Evolutionary conservation across 2,113 vertebrate genomes (phyloP).

Genomic region (Tychaedon coryphoeus): DNA sequence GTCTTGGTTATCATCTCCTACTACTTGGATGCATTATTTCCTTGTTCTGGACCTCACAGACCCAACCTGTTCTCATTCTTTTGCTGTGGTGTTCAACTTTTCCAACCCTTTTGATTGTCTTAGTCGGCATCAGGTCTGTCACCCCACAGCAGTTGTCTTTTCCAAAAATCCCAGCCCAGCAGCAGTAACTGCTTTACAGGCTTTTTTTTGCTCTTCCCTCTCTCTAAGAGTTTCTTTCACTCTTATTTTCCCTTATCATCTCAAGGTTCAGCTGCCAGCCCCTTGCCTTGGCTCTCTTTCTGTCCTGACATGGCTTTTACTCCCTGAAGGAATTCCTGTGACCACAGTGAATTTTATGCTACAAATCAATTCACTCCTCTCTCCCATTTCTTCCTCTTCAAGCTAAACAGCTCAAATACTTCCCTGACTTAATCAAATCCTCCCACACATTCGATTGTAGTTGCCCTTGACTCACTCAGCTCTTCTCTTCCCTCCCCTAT

Average conservation of each 20-base stretch:
- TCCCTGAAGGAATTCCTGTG: constrained; percentile 17
- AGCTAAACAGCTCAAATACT: constrained; percentile 14
- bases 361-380: constrained; percentile 1
- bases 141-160: fast-evolving
- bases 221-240: background rate
- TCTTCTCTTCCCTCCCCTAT: background rate
- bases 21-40: background rate
- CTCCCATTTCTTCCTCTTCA: background rate
- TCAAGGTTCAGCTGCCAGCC: background rate
- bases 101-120: background rate
- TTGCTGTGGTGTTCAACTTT: background rate
- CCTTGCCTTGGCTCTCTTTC: background rate
- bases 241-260: background rate
- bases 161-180: background rate
- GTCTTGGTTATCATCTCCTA: background rate
- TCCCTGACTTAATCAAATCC: constrained; percentile 45
- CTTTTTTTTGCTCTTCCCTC: background rate
- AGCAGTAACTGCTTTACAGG: background rate
- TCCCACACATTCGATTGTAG: constrained; percentile 6
- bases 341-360: background rate
- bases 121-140: background rate
- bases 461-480: background rate
- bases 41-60: background rate
- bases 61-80: background rate
- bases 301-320: background rate